Conservation (phyloP, 2,888 invertebrate genomes). For the Drosophila ochracea region DNA sequence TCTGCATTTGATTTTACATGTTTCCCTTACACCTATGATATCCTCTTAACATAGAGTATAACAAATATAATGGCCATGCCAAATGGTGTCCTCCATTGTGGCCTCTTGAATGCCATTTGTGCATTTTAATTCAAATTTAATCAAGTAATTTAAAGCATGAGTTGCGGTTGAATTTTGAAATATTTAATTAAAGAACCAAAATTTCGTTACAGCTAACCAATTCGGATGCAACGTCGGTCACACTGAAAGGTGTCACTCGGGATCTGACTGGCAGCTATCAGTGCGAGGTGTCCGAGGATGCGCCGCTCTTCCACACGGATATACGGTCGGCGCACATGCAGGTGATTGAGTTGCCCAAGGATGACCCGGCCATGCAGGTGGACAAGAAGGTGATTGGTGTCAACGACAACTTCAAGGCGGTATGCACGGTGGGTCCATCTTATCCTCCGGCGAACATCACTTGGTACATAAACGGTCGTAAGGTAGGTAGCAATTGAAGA, state of each 20-base stretch:
- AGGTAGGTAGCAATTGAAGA: slow-evolving; percentile 82
- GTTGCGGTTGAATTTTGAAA: slow-evolving; percentile 6
- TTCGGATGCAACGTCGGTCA: slow-evolving; percentile 87
- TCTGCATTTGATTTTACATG: no score
- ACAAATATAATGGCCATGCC: slow-evolving; percentile 25
- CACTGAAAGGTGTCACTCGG: slow-evolving; percentile 86
- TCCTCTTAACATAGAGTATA: background rate
- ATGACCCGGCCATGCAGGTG: slow-evolving; percentile 86
- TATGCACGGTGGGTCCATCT: slow-evolving; percentile 87
- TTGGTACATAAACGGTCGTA: slow-evolving; percentile 86
- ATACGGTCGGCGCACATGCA: slow-evolving; percentile 86
- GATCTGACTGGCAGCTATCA: slow-evolving; percentile 87
- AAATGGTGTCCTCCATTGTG: slow-evolving; percentile 7
- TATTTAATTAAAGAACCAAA: slow-evolving; percentile 20
- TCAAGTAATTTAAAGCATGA: slow-evolving; percentile 13
- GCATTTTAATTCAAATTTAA: slow-evolving; percentile 33
- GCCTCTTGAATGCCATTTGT: slow-evolving; percentile 14
- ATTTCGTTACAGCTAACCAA: slow-evolving; percentile 84
- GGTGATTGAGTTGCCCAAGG: slow-evolving; percentile 87
- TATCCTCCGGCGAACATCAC: slow-evolving; percentile 87
- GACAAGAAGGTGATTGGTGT: slow-evolving; percentile 86
- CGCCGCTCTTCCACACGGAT: slow-evolving; percentile 87
- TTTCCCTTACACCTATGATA: background rate
- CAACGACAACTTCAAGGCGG: slow-evolving; percentile 86
- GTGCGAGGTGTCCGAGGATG: slow-evolving; percentile 87